phyloP scores from a whole-genome alignment of 2,797 vertebrate genomes.

The Syndactyla subalaris region DNA sequence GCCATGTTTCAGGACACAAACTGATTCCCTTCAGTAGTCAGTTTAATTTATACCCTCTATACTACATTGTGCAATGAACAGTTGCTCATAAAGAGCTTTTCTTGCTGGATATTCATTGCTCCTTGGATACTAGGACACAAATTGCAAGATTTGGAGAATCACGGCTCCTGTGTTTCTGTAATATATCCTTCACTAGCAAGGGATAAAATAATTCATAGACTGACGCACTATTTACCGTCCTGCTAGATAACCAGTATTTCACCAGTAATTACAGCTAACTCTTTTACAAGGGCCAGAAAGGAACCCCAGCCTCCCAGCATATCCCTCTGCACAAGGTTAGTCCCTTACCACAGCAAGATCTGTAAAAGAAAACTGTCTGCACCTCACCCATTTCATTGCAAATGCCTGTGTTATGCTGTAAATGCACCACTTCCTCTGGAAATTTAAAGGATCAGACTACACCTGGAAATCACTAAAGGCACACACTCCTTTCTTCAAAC shows the following conservation, averaged over 20 bases:
- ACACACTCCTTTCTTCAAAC: not conserved
- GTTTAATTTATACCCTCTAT: not conserved
- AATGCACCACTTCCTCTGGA: not conserved
- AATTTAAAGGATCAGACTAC: not conserved
- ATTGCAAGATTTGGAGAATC: not conserved
- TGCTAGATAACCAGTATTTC: not conserved
- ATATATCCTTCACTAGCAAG: not conserved
- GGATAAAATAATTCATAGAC: not conserved
- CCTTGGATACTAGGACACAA: not conserved
- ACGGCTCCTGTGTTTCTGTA: not conserved
- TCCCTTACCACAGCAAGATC: not conserved
- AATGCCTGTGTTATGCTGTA: not conserved
- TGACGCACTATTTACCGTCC: not conserved
- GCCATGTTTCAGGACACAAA: not conserved
- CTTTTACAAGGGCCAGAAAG: not conserved
- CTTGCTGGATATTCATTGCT: not conserved
- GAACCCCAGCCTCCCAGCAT: not conserved
- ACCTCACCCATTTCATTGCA: not conserved
- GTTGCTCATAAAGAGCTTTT: not conserved
- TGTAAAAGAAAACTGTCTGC: not conserved
- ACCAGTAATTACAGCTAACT: not conserved
- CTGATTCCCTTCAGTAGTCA: not conserved
- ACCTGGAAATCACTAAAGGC: not conserved
- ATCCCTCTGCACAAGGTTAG: not conserved
- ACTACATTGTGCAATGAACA: not conserved